Evolutionary conservation across 1,140 invertebrate genomes (phyloP), one percentile per base, ranked within the genome.

Genomic region (Dysdera silvatica): DNA sequence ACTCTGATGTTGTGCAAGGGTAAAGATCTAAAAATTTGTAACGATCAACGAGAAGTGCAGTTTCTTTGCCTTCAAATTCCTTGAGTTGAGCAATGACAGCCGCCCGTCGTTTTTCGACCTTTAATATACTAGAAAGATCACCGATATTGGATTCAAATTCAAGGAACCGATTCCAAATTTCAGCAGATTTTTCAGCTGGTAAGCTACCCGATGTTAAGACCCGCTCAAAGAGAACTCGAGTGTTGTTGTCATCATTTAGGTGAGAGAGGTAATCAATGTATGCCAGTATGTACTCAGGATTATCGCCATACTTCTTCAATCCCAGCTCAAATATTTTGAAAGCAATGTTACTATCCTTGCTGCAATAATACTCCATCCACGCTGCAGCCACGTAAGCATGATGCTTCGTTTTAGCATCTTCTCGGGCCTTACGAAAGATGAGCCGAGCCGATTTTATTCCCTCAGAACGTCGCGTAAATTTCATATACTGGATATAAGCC

Each of bases 231-330:
- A 99, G 77, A 35, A 99, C 96, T 65, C 96, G 79, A 0, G 96
- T 98, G 74, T 99, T 99, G 77, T 99, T 99, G 75, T 99, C 96
- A 84, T 99, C 91, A 79, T 99, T 99, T 10, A 99, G 80, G 85
- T 98, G 94, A 10, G 93, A 95, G 67, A 99, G 81, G 75, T 97
- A 99, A 73, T 98, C 93, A 59, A 99, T 91, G 72, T 98, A 99
- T 72, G 88, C 89, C 54, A 94, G 80, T 58, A 97, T 87, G 74
- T 96, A 99, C 70, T 98, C 92, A 0, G 94, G 88, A 74, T 91
- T 89, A 70, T 92, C 87, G 0, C 86, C 87, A 77, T 94, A 98
- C 75, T 95, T 96, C 76, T 99, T 99, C 16, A 99, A 78, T 0
- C 95, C 97, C 23, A 99, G 79, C 77, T 99, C 95, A 78, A 99